Percentiles rank a stretch among this genome's conserved stretches.
Evolutionary conservation across 2,888 invertebrate species (phyloP).

Genomic region (Tanaodytes sp.): DNA sequence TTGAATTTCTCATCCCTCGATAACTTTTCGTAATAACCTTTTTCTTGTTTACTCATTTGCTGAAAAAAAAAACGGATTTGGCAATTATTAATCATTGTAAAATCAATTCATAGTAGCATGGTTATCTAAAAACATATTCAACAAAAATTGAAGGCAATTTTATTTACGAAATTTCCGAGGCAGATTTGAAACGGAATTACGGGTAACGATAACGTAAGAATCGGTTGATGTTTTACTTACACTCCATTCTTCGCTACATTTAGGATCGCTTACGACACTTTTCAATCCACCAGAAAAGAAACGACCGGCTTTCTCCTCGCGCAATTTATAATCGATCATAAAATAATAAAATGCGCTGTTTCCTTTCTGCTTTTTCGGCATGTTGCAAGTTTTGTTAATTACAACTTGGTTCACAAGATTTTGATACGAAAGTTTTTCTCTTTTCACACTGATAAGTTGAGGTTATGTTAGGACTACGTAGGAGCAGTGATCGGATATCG

Average conservation of each 20-base stretch:
- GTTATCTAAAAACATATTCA: too few relatives aligned
- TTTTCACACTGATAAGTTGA: too few relatives aligned
- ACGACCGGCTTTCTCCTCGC: slow-evolving; percentile 60
- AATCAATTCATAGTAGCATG: too few relatives aligned
- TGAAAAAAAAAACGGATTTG: not conserved
- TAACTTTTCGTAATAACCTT: slow-evolving; percentile 60
- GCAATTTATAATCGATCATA: slow-evolving; percentile 65
- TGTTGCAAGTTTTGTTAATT: too few relatives aligned
- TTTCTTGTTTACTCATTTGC: slow-evolving; percentile 57
- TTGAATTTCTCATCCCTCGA: slow-evolving; percentile 61
- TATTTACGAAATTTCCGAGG: too few relatives aligned
- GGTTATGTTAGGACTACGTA: too few relatives aligned
- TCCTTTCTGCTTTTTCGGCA: slow-evolving; percentile 60
- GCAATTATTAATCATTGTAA: not conserved
- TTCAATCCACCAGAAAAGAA: slow-evolving; percentile 59
- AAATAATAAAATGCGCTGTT: slow-evolving; percentile 68
- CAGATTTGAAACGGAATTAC: too few relatives aligned
- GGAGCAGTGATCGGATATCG: too few relatives aligned
- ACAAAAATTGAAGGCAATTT: not conserved
- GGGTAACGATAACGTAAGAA: too few relatives aligned
- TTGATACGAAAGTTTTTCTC: too few relatives aligned
- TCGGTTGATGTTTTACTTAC: too few relatives aligned
- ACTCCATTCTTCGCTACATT: slow-evolving; percentile 7
- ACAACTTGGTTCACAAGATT: too few relatives aligned
- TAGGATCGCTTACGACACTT: slow-evolving; percentile 58